phyloP scores from a whole-genome alignment of 2,113 vertebrate genomes.

The Petrocephalus zakoni region DNA sequence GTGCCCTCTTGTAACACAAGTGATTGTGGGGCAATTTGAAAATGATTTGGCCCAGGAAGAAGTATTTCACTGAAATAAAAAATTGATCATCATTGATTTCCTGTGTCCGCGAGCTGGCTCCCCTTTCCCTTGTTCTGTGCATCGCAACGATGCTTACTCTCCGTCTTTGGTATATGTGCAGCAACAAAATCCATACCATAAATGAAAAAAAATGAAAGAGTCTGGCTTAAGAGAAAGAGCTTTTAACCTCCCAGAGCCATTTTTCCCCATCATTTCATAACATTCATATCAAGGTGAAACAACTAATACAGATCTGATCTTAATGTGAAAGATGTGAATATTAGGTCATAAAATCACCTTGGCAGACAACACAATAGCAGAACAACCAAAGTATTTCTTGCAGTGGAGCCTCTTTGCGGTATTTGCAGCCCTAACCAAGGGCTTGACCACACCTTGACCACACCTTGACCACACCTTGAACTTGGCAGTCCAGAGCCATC shows the following conservation, averaged over 20 bases:
- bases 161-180: background rate
- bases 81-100: slow-evolving; percentile 49
- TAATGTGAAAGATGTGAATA: background rate
- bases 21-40: slow-evolving; percentile 31
- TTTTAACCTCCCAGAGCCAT: background rate
- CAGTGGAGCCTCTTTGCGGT: background rate
- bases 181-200: background rate
- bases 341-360: background rate
- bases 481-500: background rate
- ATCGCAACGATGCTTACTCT: background rate
- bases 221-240: background rate
- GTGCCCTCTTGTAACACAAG: slow-evolving; percentile 28
- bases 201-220: background rate
- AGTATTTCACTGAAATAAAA: slow-evolving; percentile 42
- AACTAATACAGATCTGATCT: slow-evolving; percentile 36
- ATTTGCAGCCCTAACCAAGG: background rate
- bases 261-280: background rate
- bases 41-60: slow-evolving; percentile 28
- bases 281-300: slow-evolving; percentile 18
- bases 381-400: background rate
- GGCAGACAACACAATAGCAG: background rate
- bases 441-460: too few species aligned
- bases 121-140: background rate
- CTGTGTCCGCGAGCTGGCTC: slow-evolving; percentile 30
- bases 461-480: background rate